Conservation (phyloP, 92 coral and sea anemone species). For the Parazoanthus atlanticus region DNA sequence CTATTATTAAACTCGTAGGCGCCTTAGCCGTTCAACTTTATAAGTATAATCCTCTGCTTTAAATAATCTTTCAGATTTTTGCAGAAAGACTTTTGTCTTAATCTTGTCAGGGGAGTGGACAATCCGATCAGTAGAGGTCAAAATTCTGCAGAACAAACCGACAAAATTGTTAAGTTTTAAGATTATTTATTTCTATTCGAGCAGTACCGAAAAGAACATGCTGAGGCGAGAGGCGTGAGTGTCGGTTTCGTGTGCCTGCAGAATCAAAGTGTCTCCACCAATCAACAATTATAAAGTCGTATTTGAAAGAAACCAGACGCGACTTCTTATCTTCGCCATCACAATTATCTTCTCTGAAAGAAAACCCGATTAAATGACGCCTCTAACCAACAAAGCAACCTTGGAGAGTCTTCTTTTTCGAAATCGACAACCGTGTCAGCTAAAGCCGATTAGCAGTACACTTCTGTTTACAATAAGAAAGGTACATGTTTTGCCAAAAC, state of each 20-base stretch:
- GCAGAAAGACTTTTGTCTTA: neutral
- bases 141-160: neutral
- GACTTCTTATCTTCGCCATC: constrained; percentile 24
- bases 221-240: constrained; percentile 6
- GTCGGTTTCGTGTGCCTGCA: neutral
- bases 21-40: neutral
- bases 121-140: constrained; percentile 2
- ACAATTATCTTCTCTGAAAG: constrained; percentile 43
- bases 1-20: neutral
- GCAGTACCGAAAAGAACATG: neutral
- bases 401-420: neutral
- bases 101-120: neutral
- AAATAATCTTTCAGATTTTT: neutral
- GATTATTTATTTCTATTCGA: neutral
- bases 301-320: constrained; percentile 40
- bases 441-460: constrained; percentile 5
- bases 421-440: neutral
- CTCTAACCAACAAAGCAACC: constrained; percentile 1
- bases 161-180: no score
- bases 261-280: neutral
- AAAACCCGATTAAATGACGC: constrained; percentile 35
- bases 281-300: constrained; percentile 39
- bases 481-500: neutral
- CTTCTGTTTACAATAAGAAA: neutral
- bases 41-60: neutral